These are phyloP conservation scores for Pyrgilauda ruficollis DNA, from an alignment of 2,113 vertebrate genomes.

Conservation along the genomic window DNA sequence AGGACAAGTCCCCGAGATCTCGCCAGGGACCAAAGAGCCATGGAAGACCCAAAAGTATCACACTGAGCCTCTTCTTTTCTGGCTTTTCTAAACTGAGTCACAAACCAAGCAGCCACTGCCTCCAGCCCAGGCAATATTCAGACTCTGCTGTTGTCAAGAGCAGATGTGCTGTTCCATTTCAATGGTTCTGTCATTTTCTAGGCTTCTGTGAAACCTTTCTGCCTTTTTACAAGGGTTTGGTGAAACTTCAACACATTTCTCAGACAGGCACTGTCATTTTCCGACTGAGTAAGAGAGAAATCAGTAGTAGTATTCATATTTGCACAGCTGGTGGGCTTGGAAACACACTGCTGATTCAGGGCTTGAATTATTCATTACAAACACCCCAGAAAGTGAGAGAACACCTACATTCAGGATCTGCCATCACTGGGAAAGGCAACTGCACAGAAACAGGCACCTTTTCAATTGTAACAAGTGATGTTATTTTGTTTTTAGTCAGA, in stretches of 20 bases:
- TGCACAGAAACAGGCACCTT: background rate
- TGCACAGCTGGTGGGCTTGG: background rate
- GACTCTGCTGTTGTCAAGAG: background rate
- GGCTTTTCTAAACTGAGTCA: background rate
- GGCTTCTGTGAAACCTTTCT: background rate
- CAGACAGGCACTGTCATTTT: background rate
- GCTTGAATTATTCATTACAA: slow-evolving; percentile 33
- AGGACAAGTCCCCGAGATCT: background rate
- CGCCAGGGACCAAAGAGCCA: background rate
- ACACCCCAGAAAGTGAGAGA: background rate
- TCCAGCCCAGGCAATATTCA: background rate
- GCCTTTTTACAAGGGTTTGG: background rate
- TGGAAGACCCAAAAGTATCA: background rate
- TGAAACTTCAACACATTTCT: background rate
- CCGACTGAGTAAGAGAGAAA: background rate
- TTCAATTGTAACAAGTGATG: background rate
- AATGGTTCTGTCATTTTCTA: background rate
- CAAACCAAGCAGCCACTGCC: background rate
- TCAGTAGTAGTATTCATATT: background rate
- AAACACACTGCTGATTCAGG: background rate
- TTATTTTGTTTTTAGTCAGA: background rate
- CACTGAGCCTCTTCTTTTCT: background rate
- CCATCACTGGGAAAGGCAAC: background rate
- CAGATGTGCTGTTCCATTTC: background rate
- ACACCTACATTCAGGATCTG: background rate